These are phyloP conservation scores for Nymphalis polychloros DNA, from an alignment of 2,888 invertebrate species.

Conservation along the genomic window DNA sequence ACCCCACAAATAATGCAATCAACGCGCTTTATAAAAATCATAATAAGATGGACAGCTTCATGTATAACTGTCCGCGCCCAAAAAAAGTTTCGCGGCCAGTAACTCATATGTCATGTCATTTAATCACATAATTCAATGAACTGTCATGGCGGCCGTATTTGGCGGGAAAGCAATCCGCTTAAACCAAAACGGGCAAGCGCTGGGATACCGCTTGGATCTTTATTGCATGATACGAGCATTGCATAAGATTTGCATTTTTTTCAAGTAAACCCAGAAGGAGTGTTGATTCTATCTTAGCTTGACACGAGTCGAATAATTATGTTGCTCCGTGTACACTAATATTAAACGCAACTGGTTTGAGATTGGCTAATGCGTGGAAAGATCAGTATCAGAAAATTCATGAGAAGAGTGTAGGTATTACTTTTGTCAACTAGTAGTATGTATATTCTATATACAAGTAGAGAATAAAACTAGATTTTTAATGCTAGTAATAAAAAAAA, in stretches of 20 bases:
- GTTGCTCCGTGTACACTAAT: not conserved
- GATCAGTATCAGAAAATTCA: constrained; percentile 5
- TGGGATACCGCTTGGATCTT: constrained; percentile 68
- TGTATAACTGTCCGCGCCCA: constrained; percentile 57
- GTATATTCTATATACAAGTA: not conserved
- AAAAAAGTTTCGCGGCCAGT: constrained; percentile 58
- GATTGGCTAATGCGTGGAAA: constrained; percentile 2
- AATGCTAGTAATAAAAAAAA: too few species aligned
- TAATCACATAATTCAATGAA: constrained; percentile 78
- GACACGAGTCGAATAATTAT: constrained; percentile 13
- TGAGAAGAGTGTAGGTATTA: not conserved
- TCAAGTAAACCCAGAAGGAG: constrained; percentile 14
- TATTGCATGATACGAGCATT: constrained; percentile 64
- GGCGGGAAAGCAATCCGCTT: constrained; percentile 81
- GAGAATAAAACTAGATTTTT: too few species aligned
- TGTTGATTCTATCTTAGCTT: constrained; percentile 33
- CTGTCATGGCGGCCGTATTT: constrained; percentile 77
- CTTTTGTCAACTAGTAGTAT: not conserved
- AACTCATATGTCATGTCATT: constrained; percentile 64
- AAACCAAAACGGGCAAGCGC: constrained; percentile 68
- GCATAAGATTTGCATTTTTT: constrained; percentile 54
- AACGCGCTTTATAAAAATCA: constrained; percentile 56
- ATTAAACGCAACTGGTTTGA: constrained; percentile 9
- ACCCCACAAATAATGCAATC: constrained; percentile 55
- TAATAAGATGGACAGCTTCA: constrained; percentile 56